A percentile compares a stretch with the other conserved stretches of the same genome.
phyloP scores from a whole-genome alignment of 2,113 vertebrate species.

The Pseudorhombus dupliciocellatus region DNA sequence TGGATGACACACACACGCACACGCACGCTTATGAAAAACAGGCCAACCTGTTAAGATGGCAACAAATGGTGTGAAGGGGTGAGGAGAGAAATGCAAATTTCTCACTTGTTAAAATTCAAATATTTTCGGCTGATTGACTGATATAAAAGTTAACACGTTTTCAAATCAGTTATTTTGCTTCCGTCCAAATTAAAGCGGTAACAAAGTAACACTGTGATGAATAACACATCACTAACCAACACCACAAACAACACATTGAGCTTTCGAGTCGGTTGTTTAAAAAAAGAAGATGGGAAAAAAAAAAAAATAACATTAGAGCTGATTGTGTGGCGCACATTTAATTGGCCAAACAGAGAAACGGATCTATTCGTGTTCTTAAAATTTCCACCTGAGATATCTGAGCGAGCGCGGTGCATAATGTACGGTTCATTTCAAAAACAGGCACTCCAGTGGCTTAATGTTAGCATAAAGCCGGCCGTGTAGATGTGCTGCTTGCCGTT shows the following conservation, averaged over 20 bases:
- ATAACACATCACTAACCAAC: constrained; percentile 1
- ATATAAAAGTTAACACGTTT: constrained; percentile 30
- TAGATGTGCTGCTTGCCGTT: constrained; percentile 76
- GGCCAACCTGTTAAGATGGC: constrained; percentile 12
- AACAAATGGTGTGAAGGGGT: constrained; percentile 7
- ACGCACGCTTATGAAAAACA: constrained; percentile 17
- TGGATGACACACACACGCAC: background rate
- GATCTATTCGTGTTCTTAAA: constrained; percentile 46
- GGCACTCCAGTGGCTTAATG: constrained; percentile 74
- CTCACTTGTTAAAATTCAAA: constrained; percentile 32
- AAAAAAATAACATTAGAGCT: constrained; percentile 25
- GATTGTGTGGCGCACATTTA: constrained; percentile 34
- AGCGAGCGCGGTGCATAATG: constrained; percentile 59
- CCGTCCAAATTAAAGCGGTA: constrained; percentile 37
- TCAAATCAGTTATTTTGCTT: constrained; percentile 6
- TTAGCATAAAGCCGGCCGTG: constrained; percentile 74
- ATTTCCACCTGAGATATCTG: constrained; percentile 66
- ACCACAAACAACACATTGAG: constrained; percentile 23
- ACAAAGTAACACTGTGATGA: constrained; percentile 17
- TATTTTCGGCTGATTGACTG: constrained; percentile 38
- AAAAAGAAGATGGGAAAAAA: constrained; percentile 5
- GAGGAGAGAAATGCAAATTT: constrained; percentile 35
- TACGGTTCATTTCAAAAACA: constrained; percentile 68
- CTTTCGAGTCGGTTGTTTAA: constrained; percentile 35
- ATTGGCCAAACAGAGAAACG: constrained; percentile 35